Base-by-base conservation (phyloP, 2,888 invertebrate genomes). In the Conomelus anceps region DNA sequence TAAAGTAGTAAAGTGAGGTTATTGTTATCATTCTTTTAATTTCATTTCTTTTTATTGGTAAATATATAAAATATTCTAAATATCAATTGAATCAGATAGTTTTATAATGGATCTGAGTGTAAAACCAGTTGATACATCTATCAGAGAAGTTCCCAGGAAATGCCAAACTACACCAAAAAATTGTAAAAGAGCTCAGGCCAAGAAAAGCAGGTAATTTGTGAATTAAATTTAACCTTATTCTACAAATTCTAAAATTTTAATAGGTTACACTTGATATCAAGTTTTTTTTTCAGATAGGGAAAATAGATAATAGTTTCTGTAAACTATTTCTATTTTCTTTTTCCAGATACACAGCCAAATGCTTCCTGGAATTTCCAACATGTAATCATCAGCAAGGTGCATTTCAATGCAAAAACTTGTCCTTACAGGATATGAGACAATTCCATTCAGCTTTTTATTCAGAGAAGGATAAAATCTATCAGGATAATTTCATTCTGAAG, bases 401-500 rank as follows among this genome's bases (percentile, higher is more conserved):
- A 6, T 84, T 89, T 0, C 22, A 11, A 63, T 89, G 89, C 84
- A 26, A 63, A 84, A 22, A 22, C 6, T 20, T 89, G 23, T 41
- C 89, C 20, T 23, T 86, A 22, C 86, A 89, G 22, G 90, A 90
- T 41, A 89, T 90, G 0, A 84, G 85, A 34, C 1, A 26, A 6
- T 88, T 90, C 23, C 89, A 90, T 22, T 89, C 29, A 9, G 23
- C 24, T 3, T 90, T 89, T 24, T 89, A 89, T 22, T 9, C 1
- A 22, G 88, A 89, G 85, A 87, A 89, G 22, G 88, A 89, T 6
- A 90, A 90, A 89, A 41, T 89, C 3, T 89, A 89, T 22, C 89
- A 90, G 85, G 90, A 90, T 88, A 89, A 89, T 26, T 90, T 88
- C 23, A 84, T 90, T 6, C 85, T 89, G 24, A 89, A 89, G 24